These are phyloP conservation scores for Linyphia triangularis DNA, from an alignment of 2,888 invertebrate genomes.

Conservation along the genomic window DNA sequence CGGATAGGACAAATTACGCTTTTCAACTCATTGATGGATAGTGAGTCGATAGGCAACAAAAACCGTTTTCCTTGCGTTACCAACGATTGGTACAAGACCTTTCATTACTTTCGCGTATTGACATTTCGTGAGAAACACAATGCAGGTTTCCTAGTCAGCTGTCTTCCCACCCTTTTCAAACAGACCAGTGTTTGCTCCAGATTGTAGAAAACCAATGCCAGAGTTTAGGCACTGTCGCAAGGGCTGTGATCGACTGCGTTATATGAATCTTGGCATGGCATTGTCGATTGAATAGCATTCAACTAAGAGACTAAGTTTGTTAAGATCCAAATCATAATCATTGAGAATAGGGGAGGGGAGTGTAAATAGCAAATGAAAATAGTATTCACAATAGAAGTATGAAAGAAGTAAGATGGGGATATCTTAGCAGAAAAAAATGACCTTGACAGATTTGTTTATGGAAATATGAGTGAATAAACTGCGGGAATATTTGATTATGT, in stretches of 20 bases:
- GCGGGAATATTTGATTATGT: no score
- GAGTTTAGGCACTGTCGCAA: conserved; percentile 1
- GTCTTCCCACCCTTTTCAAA: conserved; percentile 41
- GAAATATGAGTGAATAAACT: no score
- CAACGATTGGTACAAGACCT: conserved; percentile 41
- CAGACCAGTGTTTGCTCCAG: conserved; percentile 13
- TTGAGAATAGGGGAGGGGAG: not conserved
- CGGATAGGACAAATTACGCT: conserved; percentile 41
- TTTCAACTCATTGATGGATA: conserved; percentile 54
- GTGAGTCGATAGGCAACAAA: conserved; percentile 53
- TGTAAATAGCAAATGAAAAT: no score
- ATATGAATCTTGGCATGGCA: conserved; percentile 1
- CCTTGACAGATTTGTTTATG: no score
- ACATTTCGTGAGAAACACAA: conserved; percentile 51
- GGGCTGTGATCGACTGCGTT: conserved; percentile 22
- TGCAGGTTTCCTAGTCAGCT: conserved; percentile 23
- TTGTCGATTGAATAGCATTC: not conserved
- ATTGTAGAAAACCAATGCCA: conserved; percentile 32
- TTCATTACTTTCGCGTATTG: conserved; percentile 57
- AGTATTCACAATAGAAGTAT: no score
- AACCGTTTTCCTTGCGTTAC: conserved; percentile 37
- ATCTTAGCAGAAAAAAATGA: no score
- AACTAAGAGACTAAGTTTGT: not conserved
- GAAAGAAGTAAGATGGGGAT: no score
- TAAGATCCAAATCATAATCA: not conserved